Evolutionary conservation across 2,113 vertebrate genomes (phyloP), one percentile per base, ranked within the genome.

Genomic region (Crocuta crocuta): DNA sequence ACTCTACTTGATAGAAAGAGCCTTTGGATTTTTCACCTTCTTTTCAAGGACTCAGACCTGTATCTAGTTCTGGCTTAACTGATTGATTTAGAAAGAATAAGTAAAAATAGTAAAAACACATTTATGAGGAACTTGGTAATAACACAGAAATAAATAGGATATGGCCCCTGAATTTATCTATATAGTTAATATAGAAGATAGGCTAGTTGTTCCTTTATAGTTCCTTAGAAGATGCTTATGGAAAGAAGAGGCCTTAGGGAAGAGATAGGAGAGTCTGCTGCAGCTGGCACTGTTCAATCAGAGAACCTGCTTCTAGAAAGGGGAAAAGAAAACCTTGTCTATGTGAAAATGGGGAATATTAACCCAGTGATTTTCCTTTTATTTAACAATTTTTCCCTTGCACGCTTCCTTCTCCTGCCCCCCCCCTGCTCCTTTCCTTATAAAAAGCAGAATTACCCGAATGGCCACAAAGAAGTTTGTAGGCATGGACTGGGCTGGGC

Each of bases 241-340:
- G 23, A 55, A 45, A n/a, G 43, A 84, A 55, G 10, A 73, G 13
- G 55, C 33, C 9, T 31, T 79, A 9, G 65, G 63, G 24, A 35
- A 95, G 80, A 76, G 78, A 68, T 1, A 68, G 73, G 33, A 92
- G 74, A 78, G 82, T 79, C 94, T 95, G 95, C 96, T 98, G 93
- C 95, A 31, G 43, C 94, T 1, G 6, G 88, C 71, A 13, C 91
- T 98, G 98, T 97, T 96, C 97, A 96, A 88, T 98, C 98, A 97
- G 98, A 98, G 98, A 97, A 33, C 50, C 91, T 97, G 83, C 96
- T 96, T 96, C 71, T 96, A 97, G 97, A 33, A 97, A 73, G 45
- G 28, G 65, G 96, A 96, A 98, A 97, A 70, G 97, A 96, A 92
- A 98, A 95, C 55, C 26, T 58, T 95, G 92, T 97, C 94, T 95